These are phyloP conservation scores for Tenthredo mesomela DNA, from an alignment of 2,888 invertebrate genomes.

Conservation along the genomic window DNA sequence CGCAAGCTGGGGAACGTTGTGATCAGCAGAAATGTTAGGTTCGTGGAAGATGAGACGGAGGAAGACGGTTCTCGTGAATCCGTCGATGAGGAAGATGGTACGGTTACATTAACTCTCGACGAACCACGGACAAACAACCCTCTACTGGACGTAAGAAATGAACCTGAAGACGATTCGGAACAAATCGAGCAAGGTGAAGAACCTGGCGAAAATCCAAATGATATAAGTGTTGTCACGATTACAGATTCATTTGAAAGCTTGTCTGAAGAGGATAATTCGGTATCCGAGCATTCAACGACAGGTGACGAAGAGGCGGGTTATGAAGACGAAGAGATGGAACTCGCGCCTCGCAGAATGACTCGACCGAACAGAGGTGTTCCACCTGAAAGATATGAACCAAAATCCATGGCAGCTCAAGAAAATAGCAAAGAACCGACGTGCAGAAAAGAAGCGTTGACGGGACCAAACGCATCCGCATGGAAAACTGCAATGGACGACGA, in stretches of 20 bases:
- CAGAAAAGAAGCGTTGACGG: slow-evolving; percentile 51
- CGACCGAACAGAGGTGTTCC: slow-evolving; percentile 28
- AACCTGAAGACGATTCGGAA: slow-evolving; percentile 6
- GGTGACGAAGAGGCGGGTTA: too few species aligned
- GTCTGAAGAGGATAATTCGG: too few species aligned
- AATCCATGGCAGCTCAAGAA: not conserved
- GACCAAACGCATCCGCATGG: slow-evolving; percentile 55
- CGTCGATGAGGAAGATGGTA: not conserved
- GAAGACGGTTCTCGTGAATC: not conserved
- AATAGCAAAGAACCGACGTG: slow-evolving; percentile 44
- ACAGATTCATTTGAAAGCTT: too few species aligned
- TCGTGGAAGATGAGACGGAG: slow-evolving; percentile 1
- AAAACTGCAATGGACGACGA: slow-evolving; percentile 60
- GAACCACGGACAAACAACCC: not conserved
- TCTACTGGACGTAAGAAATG: not conserved
- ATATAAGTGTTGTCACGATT: too few species aligned
- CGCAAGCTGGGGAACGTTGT: slow-evolving; percentile 34
- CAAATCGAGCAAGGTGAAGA: not conserved
- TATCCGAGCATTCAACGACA: too few species aligned
- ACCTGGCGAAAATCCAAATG: too few species aligned
- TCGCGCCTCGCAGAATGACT: not conserved
- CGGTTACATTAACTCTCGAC: slow-evolving; percentile 15
- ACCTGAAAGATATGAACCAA: slow-evolving; percentile 25
- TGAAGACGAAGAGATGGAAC: slow-evolving; percentile 10
- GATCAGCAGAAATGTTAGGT: slow-evolving; percentile 21